phyloP scores from a whole-genome alignment of 2,797 vertebrate genomes.

The Hydrocynus forskahlii region DNA sequence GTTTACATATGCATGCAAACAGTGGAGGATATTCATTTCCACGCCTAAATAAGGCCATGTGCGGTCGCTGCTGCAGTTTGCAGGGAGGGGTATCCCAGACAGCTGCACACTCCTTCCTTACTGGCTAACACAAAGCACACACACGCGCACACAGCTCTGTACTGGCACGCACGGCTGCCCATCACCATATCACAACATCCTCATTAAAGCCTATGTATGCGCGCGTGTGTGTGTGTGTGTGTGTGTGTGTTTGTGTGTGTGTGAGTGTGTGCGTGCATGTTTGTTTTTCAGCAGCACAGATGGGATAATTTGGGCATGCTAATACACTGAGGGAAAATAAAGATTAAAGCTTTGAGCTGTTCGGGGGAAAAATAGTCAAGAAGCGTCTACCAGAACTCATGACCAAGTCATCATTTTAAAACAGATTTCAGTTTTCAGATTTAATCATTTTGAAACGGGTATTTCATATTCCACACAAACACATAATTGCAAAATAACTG shows the following conservation, averaged over 20 bases:
- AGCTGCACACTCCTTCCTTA: constrained; percentile 11
- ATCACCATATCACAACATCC: constrained; percentile 20
- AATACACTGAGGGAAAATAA: constrained; percentile 9
- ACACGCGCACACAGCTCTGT: constrained; percentile 13
- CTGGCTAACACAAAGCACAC: constrained; percentile 13
- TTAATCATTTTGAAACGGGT: background rate
- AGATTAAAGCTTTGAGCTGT: constrained; percentile 4
- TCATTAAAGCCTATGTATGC: constrained; percentile 20
- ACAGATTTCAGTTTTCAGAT: background rate
- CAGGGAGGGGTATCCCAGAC: constrained; percentile 17
- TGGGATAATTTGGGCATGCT: constrained; percentile 25
- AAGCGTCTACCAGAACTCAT: background rate
- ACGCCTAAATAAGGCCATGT: constrained; percentile 87
- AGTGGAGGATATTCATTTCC: constrained; percentile 69
- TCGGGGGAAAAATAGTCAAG: background rate
- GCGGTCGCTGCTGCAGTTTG: constrained; percentile 63
- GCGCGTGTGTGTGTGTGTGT: constrained; percentile 34
- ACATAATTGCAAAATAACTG: constrained; percentile 11
- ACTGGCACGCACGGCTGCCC: constrained; percentile 13
- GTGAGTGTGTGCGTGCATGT: constrained; percentile 39
- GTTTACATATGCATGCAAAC: constrained; percentile 18
- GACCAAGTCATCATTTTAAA: background rate
- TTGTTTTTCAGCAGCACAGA: constrained; percentile 32
- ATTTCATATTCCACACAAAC: constrained; percentile 2
- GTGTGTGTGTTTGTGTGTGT: constrained; percentile 34